Conservation (phyloP, 2,113 vertebrate genomes). For the human (Homo sapiens) region DNA sequence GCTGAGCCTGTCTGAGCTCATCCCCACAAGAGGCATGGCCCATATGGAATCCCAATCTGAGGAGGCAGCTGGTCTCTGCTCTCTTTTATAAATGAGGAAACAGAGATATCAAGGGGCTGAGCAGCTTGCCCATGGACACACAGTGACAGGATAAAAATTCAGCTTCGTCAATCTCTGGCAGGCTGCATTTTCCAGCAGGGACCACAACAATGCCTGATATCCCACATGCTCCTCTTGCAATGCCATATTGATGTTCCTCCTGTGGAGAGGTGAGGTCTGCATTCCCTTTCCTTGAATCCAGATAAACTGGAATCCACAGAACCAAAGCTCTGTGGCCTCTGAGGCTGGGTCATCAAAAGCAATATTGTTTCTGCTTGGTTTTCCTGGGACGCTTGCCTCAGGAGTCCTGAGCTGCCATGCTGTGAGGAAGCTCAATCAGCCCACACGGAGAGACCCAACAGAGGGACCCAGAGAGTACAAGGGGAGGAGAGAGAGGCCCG, state of each 20-base stretch:
- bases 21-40: fast-evolving
- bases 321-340: background rate
- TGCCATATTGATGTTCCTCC: fast-evolving
- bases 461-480: background rate
- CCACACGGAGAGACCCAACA: fast-evolving
- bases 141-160: background rate
- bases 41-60: fast-evolving
- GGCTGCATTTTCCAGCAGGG: background rate
- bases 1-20: background rate
- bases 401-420: background rate
- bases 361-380: background rate
- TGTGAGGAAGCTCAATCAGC: background rate
- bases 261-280: background rate
- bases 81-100: background rate
- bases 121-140: background rate
- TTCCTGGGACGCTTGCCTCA: background rate
- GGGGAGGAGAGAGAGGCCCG: background rate
- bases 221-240: fast-evolving
- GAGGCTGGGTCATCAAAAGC: background rate
- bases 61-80: background rate
- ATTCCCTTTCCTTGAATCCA: background rate
- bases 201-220: fast-evolving
- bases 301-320: background rate
- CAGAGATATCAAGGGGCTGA: too few species aligned
- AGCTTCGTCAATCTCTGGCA: background rate